Evolutionary conservation across 2,888 invertebrate genomes (phyloP).

Genomic region (Lasioglossum malachurum): DNA sequence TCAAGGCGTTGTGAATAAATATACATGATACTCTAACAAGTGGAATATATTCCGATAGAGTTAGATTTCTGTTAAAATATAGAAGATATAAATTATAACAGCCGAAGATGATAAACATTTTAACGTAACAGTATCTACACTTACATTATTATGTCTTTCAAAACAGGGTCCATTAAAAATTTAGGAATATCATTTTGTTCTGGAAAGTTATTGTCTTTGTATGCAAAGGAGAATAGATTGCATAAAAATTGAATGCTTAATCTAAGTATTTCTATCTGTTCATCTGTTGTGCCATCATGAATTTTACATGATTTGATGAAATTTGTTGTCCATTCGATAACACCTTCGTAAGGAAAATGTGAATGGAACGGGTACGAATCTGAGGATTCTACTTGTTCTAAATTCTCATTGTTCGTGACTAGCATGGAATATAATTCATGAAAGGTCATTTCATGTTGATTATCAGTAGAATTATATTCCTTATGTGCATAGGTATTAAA

Average conservation of each 20-base stretch:
- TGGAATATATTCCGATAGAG: slow-evolving; percentile 59
- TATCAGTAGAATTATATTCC: slow-evolving; percentile 44
- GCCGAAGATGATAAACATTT: neutral
- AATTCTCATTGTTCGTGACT: slow-evolving; percentile 39
- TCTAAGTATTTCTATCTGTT: slow-evolving; percentile 73
- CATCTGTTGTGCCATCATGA: slow-evolving; percentile 47
- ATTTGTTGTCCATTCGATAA: slow-evolving; percentile 73
- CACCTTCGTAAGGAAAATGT: slow-evolving; percentile 78
- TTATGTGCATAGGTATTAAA: slow-evolving; percentile 72
- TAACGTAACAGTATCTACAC: slow-evolving; percentile 31
- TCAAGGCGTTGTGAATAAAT: slow-evolving; percentile 77
- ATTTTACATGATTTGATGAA: slow-evolving; percentile 58
- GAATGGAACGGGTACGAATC: slow-evolving; percentile 62
- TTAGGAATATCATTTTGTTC: slow-evolving; percentile 57
- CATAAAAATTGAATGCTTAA: slow-evolving; percentile 79
- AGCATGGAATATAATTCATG: slow-evolving; percentile 59
- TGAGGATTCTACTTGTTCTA: slow-evolving; percentile 20
- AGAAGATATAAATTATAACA: slow-evolving; percentile 26
- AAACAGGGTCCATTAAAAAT: slow-evolving; percentile 64
- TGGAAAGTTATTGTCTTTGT: slow-evolving; percentile 50
- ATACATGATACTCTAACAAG: slow-evolving; percentile 76
- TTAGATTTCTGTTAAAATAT: slow-evolving; percentile 70
- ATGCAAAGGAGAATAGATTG: slow-evolving; percentile 78
- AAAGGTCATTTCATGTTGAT: slow-evolving; percentile 40
- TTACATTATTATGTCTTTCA: slow-evolving; percentile 77